Conservation (phyloP, 1,140 invertebrate genomes). For the Homarus americanus region DNA sequence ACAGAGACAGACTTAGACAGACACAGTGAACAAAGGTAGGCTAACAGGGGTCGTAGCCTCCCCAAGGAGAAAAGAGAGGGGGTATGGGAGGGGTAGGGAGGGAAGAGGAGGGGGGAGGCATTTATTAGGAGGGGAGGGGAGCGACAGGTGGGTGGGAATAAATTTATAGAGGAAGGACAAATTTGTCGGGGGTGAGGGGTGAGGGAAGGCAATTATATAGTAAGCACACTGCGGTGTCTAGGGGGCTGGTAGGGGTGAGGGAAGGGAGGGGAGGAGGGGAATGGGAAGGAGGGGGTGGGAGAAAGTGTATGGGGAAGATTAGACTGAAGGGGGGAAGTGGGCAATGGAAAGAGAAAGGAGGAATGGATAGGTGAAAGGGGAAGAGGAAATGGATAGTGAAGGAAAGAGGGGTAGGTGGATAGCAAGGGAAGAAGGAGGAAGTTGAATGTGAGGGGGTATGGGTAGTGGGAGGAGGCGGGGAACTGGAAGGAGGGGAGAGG, state of each 20-base stretch:
- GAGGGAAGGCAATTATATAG: background rate
- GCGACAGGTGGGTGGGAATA: background rate
- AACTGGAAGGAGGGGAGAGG: conserved; percentile 1
- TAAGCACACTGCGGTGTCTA: background rate
- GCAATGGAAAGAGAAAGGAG: background rate
- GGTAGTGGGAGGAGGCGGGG: background rate
- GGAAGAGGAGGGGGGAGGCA: background rate
- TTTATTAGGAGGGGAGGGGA: background rate
- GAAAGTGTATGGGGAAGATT: background rate
- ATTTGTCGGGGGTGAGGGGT: background rate
- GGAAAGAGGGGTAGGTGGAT: background rate
- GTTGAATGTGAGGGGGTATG: background rate
- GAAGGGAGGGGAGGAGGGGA: background rate
- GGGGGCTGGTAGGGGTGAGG: background rate
- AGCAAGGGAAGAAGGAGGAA: no score
- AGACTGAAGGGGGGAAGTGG: background rate
- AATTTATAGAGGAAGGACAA: background rate
- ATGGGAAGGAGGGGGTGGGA: background rate
- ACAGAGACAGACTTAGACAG: no score
- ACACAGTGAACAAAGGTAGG: no score
- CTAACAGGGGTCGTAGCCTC: no score
- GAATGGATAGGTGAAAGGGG: no score
- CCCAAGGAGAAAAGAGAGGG: background rate
- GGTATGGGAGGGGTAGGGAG: no score
- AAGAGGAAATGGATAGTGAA: background rate